Evolutionary conservation across 2,113 vertebrate species (phyloP).

Genomic region (Toxostoma redivivum): DNA sequence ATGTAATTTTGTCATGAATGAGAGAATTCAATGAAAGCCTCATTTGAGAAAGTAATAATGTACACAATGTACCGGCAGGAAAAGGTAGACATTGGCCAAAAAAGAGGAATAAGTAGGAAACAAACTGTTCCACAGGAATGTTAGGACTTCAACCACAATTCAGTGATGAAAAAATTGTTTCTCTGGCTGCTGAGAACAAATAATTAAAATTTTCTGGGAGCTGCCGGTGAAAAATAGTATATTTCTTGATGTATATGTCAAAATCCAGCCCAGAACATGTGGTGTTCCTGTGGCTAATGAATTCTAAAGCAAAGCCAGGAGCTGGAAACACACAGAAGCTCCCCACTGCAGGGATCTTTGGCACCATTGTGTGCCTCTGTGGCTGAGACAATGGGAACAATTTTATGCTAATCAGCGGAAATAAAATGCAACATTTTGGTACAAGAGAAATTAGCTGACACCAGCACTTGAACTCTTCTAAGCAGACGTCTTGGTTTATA

Average conservation of each 20-base stretch:
- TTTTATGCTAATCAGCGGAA: constrained; percentile 93
- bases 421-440: constrained; percentile 76
- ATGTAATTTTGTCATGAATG: background rate
- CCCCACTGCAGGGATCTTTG: constrained; percentile 77
- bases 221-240: background rate
- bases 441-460: constrained; percentile 63
- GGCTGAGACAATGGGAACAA: constrained; percentile 86
- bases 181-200: background rate
- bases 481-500: background rate
- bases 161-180: background rate
- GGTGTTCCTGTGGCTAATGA: background rate
- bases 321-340: constrained; percentile 10
- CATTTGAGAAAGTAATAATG: background rate
- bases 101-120: background rate
- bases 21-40: background rate
- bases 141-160: background rate
- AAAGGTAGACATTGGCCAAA: background rate
- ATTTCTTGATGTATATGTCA: background rate
- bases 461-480: background rate
- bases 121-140: background rate
- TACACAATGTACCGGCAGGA: background rate
- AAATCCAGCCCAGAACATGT: background rate
- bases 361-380: constrained; percentile 75
- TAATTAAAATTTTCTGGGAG: background rate
- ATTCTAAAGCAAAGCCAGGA: constrained; percentile 15